Base-by-base conservation (phyloP, 2,113 vertebrate species). In the Onychostoma macrolepis region DNA sequence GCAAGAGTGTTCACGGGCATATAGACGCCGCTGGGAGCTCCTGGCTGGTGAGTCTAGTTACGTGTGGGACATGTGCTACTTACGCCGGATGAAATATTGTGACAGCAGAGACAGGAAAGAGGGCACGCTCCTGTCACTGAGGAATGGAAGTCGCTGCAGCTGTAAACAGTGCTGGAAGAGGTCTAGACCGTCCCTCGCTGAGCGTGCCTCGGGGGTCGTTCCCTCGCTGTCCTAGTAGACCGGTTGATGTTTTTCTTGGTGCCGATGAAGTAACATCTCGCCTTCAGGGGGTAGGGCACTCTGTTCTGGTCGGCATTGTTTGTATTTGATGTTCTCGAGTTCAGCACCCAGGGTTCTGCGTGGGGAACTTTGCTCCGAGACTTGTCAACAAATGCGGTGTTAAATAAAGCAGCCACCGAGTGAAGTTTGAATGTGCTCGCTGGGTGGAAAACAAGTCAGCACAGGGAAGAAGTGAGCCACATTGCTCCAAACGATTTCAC, bases 291-390 rank as follows among this genome's bases (percentile, higher is more conserved):
- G n/a, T 80, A 80, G 33, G 13, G 48, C 86, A 50, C 83, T 75
- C 83, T 56, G 45, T 50, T 63, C 67, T 77, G 67, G 26, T 48
- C 1, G 75, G 53, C 30, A 76, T 45, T 84, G 61, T 90, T 84
- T 65, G 69, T 78, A 17, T 69, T 28, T 61, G 79, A 21, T 74
- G 41, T 24, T 65, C 78, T 87, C 78, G 56, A 87, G 89, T 83
- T 88, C 89, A 85, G 87, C 85, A 58, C 43, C 77, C 41, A 19
- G 45, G 69, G 45, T 69, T 77, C 67, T 26, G 26, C 61, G 1
- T 9, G 67, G 45, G 61, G 87, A 87, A 90, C 89, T 89, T 90
- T 87, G 89, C 89, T 90, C 87, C 9, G 84, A 86, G 86, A 78
- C 45, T 69, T 77, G 79, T 85, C 79, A 83, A 85, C 88, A 85